phyloP scores from a whole-genome alignment of 2,797 vertebrate species.

The Cottoperca gobio region DNA sequence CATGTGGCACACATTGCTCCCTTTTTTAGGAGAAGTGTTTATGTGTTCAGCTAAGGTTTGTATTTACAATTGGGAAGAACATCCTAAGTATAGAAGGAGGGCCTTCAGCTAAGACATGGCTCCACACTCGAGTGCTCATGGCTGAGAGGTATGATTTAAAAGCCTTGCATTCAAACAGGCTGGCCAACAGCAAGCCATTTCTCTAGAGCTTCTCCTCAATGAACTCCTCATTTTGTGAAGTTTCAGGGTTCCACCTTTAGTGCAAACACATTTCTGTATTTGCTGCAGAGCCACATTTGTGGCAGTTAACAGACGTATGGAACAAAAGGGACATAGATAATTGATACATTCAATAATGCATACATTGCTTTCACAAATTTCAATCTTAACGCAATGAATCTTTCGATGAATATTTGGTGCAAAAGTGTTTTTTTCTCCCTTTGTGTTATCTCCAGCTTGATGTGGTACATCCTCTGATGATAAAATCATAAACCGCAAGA shows the following conservation, averaged over 20 bases:
- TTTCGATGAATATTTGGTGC: background rate
- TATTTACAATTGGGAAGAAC: background rate
- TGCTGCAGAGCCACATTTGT: background rate
- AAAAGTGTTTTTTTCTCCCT: no score
- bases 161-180: background rate
- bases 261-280: slow-evolving; percentile 1
- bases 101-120: background rate
- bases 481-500: no score
- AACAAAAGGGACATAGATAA: no score
- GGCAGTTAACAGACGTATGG: background rate
- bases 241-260: background rate
- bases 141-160: slow-evolving; percentile 15
- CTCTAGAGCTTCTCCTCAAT: slow-evolving; percentile 12
- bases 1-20: no score
- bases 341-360: background rate
- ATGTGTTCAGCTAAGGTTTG: no score
- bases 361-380: background rate
- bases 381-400: background rate
- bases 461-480: background rate
- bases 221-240: slow-evolving; percentile 16
- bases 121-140: slow-evolving; percentile 8
- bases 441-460: background rate
- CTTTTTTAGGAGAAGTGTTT: no score
- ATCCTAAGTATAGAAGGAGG: background rate
- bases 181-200: no score